A percentile compares a stretch with the other conserved stretches of the same genome.
Evolutionary conservation across 2,113 vertebrate genomes (phyloP).

Genomic region (Nanorana parkeri): DNA sequence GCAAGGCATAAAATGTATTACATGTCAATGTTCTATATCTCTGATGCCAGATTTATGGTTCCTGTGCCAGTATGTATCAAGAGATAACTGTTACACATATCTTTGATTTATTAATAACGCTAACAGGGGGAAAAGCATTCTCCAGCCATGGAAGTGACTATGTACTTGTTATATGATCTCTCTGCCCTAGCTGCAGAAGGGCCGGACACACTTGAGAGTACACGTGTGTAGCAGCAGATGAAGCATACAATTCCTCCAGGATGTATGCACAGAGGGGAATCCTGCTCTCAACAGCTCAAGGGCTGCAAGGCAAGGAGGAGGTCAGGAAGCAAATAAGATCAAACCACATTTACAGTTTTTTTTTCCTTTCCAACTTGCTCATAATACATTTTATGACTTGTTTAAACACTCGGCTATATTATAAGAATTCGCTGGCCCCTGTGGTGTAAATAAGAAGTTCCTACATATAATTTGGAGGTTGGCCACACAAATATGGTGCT

Average conservation of each 20-base stretch:
- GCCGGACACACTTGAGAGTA: background rate
- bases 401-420: slow-evolving; percentile 23
- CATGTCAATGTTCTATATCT: no score
- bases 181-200: background rate
- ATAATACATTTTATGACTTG: slow-evolving; percentile 36
- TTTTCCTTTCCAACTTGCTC: slow-evolving; percentile 9
- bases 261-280: slow-evolving; percentile 52
- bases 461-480: slow-evolving; percentile 30
- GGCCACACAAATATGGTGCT: slow-evolving; percentile 22
- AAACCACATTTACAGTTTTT: slow-evolving; percentile 34
- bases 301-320: slow-evolving; percentile 33
- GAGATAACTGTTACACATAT: no score
- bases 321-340: slow-evolving; percentile 34
- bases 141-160: background rate
- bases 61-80: no score
- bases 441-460: slow-evolving; percentile 10
- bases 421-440: slow-evolving; percentile 20
- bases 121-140: background rate
- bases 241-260: slow-evolving; percentile 42
- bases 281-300: slow-evolving; percentile 41
- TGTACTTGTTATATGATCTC: background rate
- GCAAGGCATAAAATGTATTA: no score
- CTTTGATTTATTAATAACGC: no score
- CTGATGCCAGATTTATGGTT: no score
- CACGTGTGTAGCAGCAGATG: slow-evolving; percentile 38